A percentile compares a stretch with the other conserved stretches of the same genome.
These are phyloP conservation scores for Choreutis nemorana DNA, from an alignment of 2,888 invertebrate genomes.

Conservation along the genomic window DNA sequence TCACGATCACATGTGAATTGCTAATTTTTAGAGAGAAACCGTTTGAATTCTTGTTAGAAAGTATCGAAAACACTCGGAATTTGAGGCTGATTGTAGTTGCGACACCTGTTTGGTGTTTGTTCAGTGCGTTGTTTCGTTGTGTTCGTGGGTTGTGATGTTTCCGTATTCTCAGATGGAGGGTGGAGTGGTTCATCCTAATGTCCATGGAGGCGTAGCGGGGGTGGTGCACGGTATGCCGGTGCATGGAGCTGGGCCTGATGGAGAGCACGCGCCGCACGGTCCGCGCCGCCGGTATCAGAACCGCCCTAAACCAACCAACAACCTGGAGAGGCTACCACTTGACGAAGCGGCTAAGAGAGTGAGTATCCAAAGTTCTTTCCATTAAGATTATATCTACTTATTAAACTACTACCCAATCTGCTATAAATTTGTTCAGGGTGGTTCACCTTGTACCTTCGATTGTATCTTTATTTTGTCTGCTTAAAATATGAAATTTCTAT, in stretches of 20 bases:
- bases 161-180: slow-evolving; percentile 41
- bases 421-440: neutral
- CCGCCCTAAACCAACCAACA: slow-evolving; percentile 46
- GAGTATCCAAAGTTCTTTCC: slow-evolving; percentile 13
- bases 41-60: neutral
- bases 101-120: no score
- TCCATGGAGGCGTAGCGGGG: slow-evolving; percentile 39
- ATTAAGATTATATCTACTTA: neutral
- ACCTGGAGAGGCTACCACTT: slow-evolving; percentile 67
- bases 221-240: slow-evolving; percentile 49
- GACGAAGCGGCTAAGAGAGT: slow-evolving; percentile 77
- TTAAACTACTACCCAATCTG: neutral
- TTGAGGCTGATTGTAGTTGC: slow-evolving; percentile 11
- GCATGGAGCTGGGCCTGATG: slow-evolving; percentile 49
- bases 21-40: neutral
- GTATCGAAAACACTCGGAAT: slow-evolving; percentile 6
- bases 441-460: no score
- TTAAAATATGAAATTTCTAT: no score
- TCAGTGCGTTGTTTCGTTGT: neutral
- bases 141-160: slow-evolving; percentile 4
- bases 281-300: slow-evolving; percentile 51
- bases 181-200: slow-evolving; percentile 43
- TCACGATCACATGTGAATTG: slow-evolving; percentile 21
- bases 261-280: slow-evolving; percentile 45
- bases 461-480: no score